phyloP scores from a whole-genome alignment of 2,888 invertebrate species.

The Camponotus fellah region DNA sequence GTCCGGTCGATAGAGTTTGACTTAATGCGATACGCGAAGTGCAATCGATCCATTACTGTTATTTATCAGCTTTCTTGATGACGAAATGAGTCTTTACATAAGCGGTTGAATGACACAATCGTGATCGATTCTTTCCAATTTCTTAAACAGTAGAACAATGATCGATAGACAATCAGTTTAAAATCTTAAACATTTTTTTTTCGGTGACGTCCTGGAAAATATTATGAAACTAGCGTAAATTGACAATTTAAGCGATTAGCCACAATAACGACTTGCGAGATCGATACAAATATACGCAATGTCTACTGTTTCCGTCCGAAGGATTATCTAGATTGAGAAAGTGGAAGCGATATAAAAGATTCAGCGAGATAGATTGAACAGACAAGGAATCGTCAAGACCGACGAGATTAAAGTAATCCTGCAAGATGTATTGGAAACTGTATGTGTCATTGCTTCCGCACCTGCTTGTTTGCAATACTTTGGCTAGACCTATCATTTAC shows the following conservation, averaged over 20 bases:
- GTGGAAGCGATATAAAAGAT: slow-evolving; percentile 71
- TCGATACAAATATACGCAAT: slow-evolving; percentile 39
- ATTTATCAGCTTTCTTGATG: slow-evolving; percentile 39
- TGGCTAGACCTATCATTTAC: slow-evolving; percentile 66
- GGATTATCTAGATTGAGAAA: slow-evolving; percentile 59
- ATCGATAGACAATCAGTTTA: not conserved
- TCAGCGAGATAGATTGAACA: slow-evolving; percentile 46
- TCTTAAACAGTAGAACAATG: slow-evolving; percentile 7
- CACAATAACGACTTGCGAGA: slow-evolving; percentile 58
- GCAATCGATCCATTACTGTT: slow-evolving; percentile 29
- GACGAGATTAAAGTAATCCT: slow-evolving; percentile 54
- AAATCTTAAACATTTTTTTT: slow-evolving; percentile 21
- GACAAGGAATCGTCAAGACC: slow-evolving; percentile 57
- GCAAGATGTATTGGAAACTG: slow-evolving; percentile 62
- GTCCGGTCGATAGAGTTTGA: slow-evolving; percentile 43
- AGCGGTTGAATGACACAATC: slow-evolving; percentile 36
- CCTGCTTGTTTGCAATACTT: slow-evolving; percentile 53
- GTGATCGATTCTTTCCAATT: slow-evolving; percentile 33
- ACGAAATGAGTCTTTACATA: slow-evolving; percentile 52
- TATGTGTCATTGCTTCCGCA: slow-evolving; percentile 62
- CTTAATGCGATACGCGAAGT: slow-evolving; percentile 7
- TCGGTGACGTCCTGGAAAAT: not conserved
- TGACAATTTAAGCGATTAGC: slow-evolving; percentile 28
- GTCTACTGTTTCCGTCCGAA: slow-evolving; percentile 26
- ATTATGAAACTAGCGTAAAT: slow-evolving; percentile 37